Percentiles rank a stretch among this genome's conserved stretches.
Conservation (phyloP, 1,140 invertebrate genomes). For the Hyposmocoma kahamanoa region DNA sequence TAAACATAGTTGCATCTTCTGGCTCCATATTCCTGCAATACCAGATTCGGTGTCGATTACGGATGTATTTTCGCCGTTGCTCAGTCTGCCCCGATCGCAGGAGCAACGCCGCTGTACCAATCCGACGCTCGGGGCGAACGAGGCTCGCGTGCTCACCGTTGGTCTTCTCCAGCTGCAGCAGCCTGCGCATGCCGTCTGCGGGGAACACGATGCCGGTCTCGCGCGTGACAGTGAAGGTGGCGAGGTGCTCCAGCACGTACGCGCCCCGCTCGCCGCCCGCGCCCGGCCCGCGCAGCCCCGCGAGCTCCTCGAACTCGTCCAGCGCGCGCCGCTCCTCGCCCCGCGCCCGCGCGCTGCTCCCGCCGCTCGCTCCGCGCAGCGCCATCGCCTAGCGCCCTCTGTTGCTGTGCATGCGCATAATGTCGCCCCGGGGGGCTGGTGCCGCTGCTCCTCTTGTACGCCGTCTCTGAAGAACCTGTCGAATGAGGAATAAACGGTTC, state of each 20-base stretch:
- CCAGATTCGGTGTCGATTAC: not conserved
- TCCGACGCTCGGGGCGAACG: no score
- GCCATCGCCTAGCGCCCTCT: no score
- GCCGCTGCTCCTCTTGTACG: no score
- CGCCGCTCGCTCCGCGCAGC: not conserved
- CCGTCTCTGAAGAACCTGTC: no score
- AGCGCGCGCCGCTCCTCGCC: constrained; percentile 11
- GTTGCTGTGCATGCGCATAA: no score
- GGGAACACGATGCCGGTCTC: constrained; percentile 91
- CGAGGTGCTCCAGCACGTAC: constrained; percentile 96
- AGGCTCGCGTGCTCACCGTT: constrained; percentile 79
- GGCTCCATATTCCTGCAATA: constrained; percentile 92
- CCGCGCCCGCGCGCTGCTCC: not conserved
- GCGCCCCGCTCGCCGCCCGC: constrained; percentile 78
- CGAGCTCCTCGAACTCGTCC: constrained; percentile 62
- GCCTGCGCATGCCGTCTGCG: constrained; percentile 94
- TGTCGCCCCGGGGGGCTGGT: no score
- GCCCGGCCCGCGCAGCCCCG: constrained; percentile 42
- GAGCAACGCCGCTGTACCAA: no score
- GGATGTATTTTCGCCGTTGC: not conserved
- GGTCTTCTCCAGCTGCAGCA: constrained; percentile 96
- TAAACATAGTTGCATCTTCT: constrained; percentile 95
- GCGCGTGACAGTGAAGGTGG: constrained; percentile 95
- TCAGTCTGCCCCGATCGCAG: not conserved
- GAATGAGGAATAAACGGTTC: no score